Conservation (phyloP, 2,113 vertebrate species). For the Recurvirostra avosetta region DNA sequence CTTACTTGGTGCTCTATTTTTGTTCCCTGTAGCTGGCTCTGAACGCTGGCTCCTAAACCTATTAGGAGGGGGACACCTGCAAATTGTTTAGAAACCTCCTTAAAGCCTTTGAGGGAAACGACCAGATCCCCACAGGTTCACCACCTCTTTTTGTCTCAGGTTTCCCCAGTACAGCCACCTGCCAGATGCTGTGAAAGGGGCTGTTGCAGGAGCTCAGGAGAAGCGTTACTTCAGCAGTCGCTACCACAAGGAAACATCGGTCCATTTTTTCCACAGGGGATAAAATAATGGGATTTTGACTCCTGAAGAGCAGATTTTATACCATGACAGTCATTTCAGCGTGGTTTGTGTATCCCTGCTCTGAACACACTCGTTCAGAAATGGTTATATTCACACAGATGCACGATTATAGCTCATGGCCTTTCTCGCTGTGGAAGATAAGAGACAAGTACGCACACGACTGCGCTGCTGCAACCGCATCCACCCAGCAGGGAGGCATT, state of each 20-base stretch:
- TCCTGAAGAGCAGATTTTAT: not conserved
- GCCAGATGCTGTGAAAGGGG: not conserved
- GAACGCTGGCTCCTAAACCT: not conserved
- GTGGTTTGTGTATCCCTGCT: not conserved
- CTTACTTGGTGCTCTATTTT: slow-evolving; percentile 21
- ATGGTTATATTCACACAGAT: fast-evolving
- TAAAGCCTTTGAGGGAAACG: not conserved
- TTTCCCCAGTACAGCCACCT: not conserved
- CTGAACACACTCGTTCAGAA: not conserved
- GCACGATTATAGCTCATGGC: not conserved
- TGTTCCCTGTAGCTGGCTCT: not conserved
- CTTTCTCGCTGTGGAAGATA: not conserved
- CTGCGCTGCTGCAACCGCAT: not conserved
- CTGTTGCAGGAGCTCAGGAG: not conserved
- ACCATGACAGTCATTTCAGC: not conserved
- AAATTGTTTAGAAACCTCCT: not conserved
- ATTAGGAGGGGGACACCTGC: not conserved
- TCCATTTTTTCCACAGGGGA: too few relatives aligned
- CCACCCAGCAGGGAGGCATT: not conserved
- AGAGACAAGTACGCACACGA: not conserved
- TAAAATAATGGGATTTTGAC: not conserved
- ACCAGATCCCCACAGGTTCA: not conserved
- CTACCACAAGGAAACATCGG: fast-evolving
- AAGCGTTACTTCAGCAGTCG: not conserved
- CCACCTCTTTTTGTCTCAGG: not conserved